Evolutionary conservation across 2,888 invertebrate genomes (phyloP), one percentile per base, ranked within the genome.

Genomic region (Noctua pronuba): DNA sequence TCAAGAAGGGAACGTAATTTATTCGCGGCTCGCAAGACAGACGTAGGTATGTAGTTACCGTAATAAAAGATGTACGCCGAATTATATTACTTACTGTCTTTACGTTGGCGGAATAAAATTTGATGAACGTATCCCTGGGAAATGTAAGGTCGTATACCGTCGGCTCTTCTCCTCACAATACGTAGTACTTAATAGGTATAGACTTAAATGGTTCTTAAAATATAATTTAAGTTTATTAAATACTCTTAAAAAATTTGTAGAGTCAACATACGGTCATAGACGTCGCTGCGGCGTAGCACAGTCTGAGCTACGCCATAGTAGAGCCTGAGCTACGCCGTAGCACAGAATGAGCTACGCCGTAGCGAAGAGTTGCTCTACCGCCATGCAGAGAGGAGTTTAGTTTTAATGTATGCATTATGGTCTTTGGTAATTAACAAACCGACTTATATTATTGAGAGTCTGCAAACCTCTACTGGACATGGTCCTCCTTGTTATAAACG

Each of bases 11-110:
- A 78, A 78, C 60, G 75, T 73, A 85, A 87, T 85, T 76, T 85
- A 85, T 76, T 74, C 82, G 70, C 66, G 74, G 82, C 79, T 77
- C 64, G 68, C 80, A 72, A 83, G 73, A 79, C 84, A 74, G 60
- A 70, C 78, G 72, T 72, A 66, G 83, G 72, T 75, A 86, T 83
- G 67, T 86, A 80, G 68, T 79, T 70, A 65, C 73, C 44, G 72
- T 76, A 85, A 83, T 86, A 86, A 83, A 84, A 86, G 62, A 86
- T 86, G 75, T 84, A 69, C 73, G 67, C 64, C 58, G 84, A 86
- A 75, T 83, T 86, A 83, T 84, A 82, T 83, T 70, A 84, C 78
- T 75, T 75, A 79, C 75, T 67, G 83, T 62, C 84, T 78, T 71
- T 69, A 66, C 64, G 70, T 35, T 73, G 52, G 64, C 66, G 55